Conservation (phyloP, 1,140 invertebrate genomes). For the Mesaphorura yosii region DNA sequence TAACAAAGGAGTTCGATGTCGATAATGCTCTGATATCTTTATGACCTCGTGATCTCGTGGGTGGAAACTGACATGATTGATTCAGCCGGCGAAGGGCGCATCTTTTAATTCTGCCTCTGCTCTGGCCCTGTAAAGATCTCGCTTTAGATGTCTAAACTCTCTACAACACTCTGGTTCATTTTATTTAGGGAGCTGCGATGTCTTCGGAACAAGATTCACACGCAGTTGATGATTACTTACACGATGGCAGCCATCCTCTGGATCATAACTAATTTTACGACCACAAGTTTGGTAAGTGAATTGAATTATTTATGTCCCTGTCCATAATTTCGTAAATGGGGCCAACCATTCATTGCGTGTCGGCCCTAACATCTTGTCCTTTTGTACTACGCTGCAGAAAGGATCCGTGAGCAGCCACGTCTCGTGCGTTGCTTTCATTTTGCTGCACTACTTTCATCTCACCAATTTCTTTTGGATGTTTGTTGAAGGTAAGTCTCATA, state of each 20-base stretch:
- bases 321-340: background rate
- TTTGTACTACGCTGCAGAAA: constrained; percentile 43
- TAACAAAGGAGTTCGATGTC: too few species aligned
- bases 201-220: constrained; percentile 80
- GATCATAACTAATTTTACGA: constrained; percentile 45
- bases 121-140: too few species aligned
- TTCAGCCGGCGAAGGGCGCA: too few species aligned
- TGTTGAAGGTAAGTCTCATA: constrained; percentile 75
- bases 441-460: constrained; percentile 78
- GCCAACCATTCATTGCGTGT: too few species aligned
- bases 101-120: too few species aligned
- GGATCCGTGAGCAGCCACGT: constrained; percentile 44
- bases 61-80: too few species aligned
- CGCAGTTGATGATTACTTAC: constrained; percentile 73
- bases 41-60: too few species aligned
- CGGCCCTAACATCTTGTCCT: background rate
- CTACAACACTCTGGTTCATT: constrained; percentile 25
- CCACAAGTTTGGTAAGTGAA: constrained; percentile 1
- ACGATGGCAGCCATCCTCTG: constrained; percentile 65
- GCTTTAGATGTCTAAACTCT: background rate
- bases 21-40: too few species aligned
- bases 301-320: background rate
- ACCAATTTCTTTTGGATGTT: constrained; percentile 98
- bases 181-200: constrained; percentile 75
- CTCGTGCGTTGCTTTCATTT: constrained; percentile 48